These are phyloP conservation scores for Brachionus angularis DNA, from an alignment of 1,140 invertebrate species.

Conservation along the genomic window DNA sequence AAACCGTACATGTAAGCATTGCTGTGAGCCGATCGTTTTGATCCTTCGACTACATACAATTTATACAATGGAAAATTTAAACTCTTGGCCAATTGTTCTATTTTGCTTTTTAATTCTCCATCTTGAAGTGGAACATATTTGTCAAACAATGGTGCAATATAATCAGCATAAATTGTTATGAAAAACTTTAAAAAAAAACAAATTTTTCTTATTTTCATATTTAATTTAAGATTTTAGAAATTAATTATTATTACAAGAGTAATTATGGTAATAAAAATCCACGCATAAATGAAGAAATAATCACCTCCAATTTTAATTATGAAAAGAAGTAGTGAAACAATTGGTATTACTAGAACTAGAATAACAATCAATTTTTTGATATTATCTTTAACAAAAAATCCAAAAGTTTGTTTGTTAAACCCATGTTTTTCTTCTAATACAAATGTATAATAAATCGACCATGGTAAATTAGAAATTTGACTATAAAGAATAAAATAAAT, in stretches of 20 bases:
- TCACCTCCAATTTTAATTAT: conserved; percentile 75
- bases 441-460: conserved; percentile 83
- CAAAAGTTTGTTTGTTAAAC: conserved; percentile 88
- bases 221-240: background rate
- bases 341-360: conserved; percentile 72
- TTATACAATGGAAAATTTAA: conserved; percentile 89
- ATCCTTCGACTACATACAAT: conserved; percentile 91
- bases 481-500: conserved; percentile 3
- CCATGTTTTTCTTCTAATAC: conserved; percentile 93
- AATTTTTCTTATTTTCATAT: background rate
- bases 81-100: conserved; percentile 79
- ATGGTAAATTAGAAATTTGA: conserved; percentile 68
- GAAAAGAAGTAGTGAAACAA: conserved; percentile 74
- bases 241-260: conserved; percentile 18
- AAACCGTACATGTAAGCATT: conserved; percentile 99
- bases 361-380: conserved; percentile 77
- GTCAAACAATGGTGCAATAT: conserved; percentile 96
- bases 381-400: conserved; percentile 90
- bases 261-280: conserved; percentile 66
- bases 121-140: conserved; percentile 93
- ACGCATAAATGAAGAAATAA: conserved; percentile 91
- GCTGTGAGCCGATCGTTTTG: conserved; percentile 88
- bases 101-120: conserved; percentile 75
- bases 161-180: conserved; percentile 77
- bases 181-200: conserved; percentile 49